Conservation (phyloP, 1,140 invertebrate species). For the Nasonia vitripennis region DNA sequence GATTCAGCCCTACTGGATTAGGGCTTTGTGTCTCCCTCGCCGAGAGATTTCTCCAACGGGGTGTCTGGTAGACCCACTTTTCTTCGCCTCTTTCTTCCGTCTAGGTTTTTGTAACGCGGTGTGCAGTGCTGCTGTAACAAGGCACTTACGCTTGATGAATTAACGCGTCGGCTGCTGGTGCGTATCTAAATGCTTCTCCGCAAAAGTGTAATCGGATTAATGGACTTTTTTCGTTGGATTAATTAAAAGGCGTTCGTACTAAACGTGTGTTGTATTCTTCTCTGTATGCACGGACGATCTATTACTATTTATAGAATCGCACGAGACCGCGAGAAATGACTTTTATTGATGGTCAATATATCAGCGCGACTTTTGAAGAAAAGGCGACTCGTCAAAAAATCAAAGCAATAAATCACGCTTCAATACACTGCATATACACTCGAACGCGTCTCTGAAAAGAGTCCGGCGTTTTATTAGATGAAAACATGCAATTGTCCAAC, state of each 20-base stretch:
- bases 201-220: too few relatives aligned
- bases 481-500: not conserved
- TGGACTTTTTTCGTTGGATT: not conserved
- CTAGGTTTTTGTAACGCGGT: not conserved
- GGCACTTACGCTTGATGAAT: not conserved
- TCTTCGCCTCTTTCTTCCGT: not conserved
- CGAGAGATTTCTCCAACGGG: too few relatives aligned
- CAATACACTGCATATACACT: not conserved
- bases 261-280: too few relatives aligned
- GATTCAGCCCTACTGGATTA: not conserved
- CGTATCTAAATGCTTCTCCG: not conserved
- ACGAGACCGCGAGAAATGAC: not conserved
- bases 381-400: not conserved
- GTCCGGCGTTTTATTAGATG: not conserved
- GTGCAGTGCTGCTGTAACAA: not conserved
- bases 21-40: not conserved
- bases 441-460: not conserved
- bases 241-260: too few relatives aligned
- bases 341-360: not conserved
- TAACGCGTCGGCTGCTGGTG: not conserved
- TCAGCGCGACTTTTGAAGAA: not conserved
- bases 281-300: too few relatives aligned
- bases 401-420: conserved; percentile 9
- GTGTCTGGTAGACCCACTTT: not conserved
- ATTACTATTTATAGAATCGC: not conserved